Conservation (phyloP, 2,888 invertebrate genomes). For the Gastrophysa polygoni region DNA sequence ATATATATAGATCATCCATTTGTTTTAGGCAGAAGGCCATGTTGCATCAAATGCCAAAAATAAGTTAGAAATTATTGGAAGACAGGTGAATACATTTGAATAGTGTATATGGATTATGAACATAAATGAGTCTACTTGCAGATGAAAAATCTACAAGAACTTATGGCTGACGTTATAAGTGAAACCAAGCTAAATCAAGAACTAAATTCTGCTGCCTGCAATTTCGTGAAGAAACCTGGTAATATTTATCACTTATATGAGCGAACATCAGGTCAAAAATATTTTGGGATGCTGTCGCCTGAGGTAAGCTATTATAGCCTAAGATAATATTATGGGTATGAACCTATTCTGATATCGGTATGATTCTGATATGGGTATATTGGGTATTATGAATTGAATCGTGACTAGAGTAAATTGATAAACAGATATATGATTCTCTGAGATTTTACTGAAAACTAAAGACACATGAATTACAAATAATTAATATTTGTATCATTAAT, state of each 20-base stretch:
- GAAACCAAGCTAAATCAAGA: slow-evolving; percentile 65
- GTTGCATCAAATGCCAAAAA: slow-evolving; percentile 66
- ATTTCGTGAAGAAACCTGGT: slow-evolving; percentile 75
- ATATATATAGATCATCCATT: too few species aligned
- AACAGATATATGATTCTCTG: too few species aligned
- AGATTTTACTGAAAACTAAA: too few species aligned
- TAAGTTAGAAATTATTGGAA: slow-evolving; percentile 71
- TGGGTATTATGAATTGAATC: too few species aligned
- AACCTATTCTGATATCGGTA: slow-evolving; percentile 54
- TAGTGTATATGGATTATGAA: neutral
- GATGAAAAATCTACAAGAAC: slow-evolving; percentile 69
- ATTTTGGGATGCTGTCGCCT: slow-evolving; percentile 77
- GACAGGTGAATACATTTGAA: slow-evolving; percentile 60
- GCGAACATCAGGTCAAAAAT: slow-evolving; percentile 67
- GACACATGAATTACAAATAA: too few species aligned
- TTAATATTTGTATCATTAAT: too few species aligned
- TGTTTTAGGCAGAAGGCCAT: slow-evolving; percentile 62
- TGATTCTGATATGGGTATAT: too few species aligned
- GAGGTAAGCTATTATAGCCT: slow-evolving; percentile 60
- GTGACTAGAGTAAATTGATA: too few species aligned
- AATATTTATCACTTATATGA: slow-evolving; percentile 74
- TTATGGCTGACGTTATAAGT: slow-evolving; percentile 65
- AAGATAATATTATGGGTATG: neutral
- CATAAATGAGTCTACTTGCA: slow-evolving; percentile 36
- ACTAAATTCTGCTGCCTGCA: slow-evolving; percentile 74